phyloP scores from a whole-genome alignment of 2,797 vertebrate genomes.

The Chelon auratus region DNA sequence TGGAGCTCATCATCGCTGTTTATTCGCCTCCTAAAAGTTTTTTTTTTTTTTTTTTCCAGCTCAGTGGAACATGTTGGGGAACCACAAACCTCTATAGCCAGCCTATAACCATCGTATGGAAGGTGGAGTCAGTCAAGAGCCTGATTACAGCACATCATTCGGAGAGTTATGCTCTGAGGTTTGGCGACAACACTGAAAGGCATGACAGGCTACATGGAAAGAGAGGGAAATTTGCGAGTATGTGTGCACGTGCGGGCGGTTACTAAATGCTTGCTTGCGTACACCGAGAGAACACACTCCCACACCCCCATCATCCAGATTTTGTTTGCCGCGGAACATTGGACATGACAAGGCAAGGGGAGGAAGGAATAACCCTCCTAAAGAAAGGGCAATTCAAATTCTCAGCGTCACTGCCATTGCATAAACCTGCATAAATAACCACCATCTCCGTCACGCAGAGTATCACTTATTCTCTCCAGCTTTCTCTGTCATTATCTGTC shows the following conservation, averaged over 20 bases:
- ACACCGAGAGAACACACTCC: slow-evolving; percentile 30
- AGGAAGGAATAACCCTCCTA: slow-evolving; percentile 20
- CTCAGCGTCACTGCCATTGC: slow-evolving; percentile 42
- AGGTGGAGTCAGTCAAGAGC: slow-evolving; percentile 33
- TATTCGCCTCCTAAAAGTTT: not conserved
- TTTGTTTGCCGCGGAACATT: slow-evolving; percentile 45
- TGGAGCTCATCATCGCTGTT: slow-evolving; percentile 6
- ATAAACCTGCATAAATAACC: slow-evolving; percentile 35
- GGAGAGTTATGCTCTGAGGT: slow-evolving; percentile 42
- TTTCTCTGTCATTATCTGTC: slow-evolving; percentile 53
- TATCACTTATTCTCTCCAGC: slow-evolving; percentile 8
- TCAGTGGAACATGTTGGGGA: slow-evolving; percentile 13
- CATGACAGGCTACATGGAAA: slow-evolving; percentile 28
- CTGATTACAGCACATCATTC: slow-evolving; percentile 52
- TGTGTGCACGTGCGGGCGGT: slow-evolving; percentile 30
- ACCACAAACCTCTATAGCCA: slow-evolving; percentile 39
- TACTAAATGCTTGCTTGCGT: slow-evolving; percentile 39
- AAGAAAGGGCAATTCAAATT: slow-evolving; percentile 52
- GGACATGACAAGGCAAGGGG: slow-evolving; percentile 46
- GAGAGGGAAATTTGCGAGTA: slow-evolving; percentile 10
- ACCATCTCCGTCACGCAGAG: slow-evolving; percentile 1
- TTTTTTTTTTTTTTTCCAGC: slow-evolving; percentile 11
- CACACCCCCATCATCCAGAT: slow-evolving; percentile 31
- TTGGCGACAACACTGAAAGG: slow-evolving; percentile 34
- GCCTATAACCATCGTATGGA: slow-evolving; percentile 18